Evolutionary conservation across 2,888 invertebrate genomes (phyloP), one percentile per base, ranked within the genome.

Genomic region (Lithophane ornitopus): DNA sequence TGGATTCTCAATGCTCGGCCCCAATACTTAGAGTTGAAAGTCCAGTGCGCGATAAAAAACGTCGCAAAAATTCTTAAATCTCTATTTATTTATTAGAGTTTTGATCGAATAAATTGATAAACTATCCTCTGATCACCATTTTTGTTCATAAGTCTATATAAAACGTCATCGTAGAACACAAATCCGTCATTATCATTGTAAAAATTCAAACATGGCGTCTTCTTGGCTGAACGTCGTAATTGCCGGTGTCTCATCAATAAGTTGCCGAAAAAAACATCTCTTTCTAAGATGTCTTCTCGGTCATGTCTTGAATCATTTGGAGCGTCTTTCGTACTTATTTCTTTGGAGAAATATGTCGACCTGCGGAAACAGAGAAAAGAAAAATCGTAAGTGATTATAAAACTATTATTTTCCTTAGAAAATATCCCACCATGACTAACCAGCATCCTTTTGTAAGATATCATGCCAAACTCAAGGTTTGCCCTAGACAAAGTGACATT

Each of bases 111-210:
- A 58, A 69, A 63, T 80, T 81, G 78, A 63, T 59, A 77, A 66
- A 84, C 56, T 71, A 85, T 63, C 28, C 71, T 62, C 0, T 58
- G 71, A 52, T 77, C 71, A 2, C 68, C 52, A 80, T 84, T 81
- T 41, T 82, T 78, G 44, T 84, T 87, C 2, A 90, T 26, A 59
- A 90, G 74, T 65, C 81, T 80, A 46, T 83, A 71, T 41, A 89
- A 76, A 12, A 87, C 72, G 62, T 86, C 81, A 69, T 91, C 90
- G 3, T 80, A 83, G 3, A 63, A 85, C 0, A 82, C 63, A 44
- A 87, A 85, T 22, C 67, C 76, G 3, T 87, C 87, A 19, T 87
- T 81, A n/a, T 80, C 85, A 71, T 74, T 88, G 63, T 56, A 59
- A 72, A 71, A 46, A 70, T 59, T 76, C 7, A 56, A 73, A 70